These are phyloP conservation scores for Probosciger aterrimus DNA, from an alignment of 2,113 vertebrate genomes.

Conservation along the genomic window DNA sequence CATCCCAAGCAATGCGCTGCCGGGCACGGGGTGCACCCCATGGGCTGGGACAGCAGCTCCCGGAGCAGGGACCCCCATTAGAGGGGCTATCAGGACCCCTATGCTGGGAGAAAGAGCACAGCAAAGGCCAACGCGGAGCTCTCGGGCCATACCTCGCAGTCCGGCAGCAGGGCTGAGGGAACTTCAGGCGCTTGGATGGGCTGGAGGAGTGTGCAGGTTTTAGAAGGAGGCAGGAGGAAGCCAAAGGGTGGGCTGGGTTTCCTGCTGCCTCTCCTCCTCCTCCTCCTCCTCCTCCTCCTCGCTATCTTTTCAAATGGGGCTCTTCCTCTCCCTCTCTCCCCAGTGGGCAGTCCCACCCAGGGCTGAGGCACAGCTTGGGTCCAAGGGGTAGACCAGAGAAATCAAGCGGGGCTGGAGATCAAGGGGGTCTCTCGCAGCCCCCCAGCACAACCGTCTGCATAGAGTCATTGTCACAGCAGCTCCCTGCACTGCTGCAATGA, in stretches of 20 bases:
- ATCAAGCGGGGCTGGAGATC: slow-evolving; percentile 16
- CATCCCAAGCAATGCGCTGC: fast-evolving
- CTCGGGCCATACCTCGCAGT: slow-evolving; percentile 73
- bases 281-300: slow-evolving; percentile 55
- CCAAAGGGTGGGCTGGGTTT: slow-evolving; percentile 81
- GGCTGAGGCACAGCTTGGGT: slow-evolving; percentile 50
- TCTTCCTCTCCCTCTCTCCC: slow-evolving; percentile 55
- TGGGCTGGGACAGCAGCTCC: background rate
- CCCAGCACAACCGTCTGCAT: background rate
- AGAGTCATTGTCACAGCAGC: background rate
- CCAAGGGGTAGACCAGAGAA: slow-evolving; percentile 57
- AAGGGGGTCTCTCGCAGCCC: background rate
- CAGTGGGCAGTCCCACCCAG: slow-evolving; percentile 58
- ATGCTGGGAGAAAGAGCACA: background rate
- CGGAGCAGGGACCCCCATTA: fast-evolving
- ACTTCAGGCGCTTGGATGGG: slow-evolving; percentile 73
- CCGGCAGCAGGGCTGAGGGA: slow-evolving; percentile 71
- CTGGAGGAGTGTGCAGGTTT: slow-evolving; percentile 81
- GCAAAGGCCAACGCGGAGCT: background rate
- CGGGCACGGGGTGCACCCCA: background rate
- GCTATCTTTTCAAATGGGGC: slow-evolving; percentile 59
- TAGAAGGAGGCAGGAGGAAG: slow-evolving; percentile 81
- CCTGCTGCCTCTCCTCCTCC: slow-evolving; percentile 67
- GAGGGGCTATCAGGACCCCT: background rate
- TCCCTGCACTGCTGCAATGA: background rate